Base-by-base conservation (phyloP, 2,113 vertebrate genomes). In the Sapajus apella region DNA sequence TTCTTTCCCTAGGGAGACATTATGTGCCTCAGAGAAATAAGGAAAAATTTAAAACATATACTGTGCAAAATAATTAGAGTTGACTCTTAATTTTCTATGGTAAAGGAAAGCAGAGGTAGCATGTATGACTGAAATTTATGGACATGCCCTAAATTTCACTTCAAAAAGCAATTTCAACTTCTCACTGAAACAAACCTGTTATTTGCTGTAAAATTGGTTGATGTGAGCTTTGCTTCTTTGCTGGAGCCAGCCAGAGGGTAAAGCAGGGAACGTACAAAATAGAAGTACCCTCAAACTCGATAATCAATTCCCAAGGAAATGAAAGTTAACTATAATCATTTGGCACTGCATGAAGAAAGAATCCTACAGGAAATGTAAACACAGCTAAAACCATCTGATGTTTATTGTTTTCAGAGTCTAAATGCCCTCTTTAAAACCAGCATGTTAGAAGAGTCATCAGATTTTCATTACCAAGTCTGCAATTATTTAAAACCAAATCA, bases 151-250 rank as follows among this genome's bases (percentile, higher is more conserved):
- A 94, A 87, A 96, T 94, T 92, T 86, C 72, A 96, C 95, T 97
- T 96, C 35, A 50, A 85, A 96, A 93, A 97, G 81, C 72, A 96
- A 92, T 97, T 97, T 95, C 76, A 95, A 90, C 40, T 83, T 93
- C 52, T 85, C 81, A 87, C 94, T 97, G 96, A 87, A 97, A 68
- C 18, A 97, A 95, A 93, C 52, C 76, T 96, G 40, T 90, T 95
- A 91, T 91, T 87, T 83, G 68, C 35, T 90, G 68, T 79, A 97
- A 87, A 95, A 97, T 30, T 95, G 86, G 40, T 64, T 93, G 86
- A 76, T 90, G 55, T 83, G 68, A 89, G 50, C 16, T 93, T 94
- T 85, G 45, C 14, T 61, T 68, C 32, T 58, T 75, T 50, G 95
- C 61, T 58, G 16, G 43, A 96, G 27, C 13, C 50, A 88, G 93